Evolutionary conservation across 1,140 invertebrate genomes (phyloP), one percentile per base, ranked within the genome.

Genomic region (Pseudomyrmex sp.): DNA sequence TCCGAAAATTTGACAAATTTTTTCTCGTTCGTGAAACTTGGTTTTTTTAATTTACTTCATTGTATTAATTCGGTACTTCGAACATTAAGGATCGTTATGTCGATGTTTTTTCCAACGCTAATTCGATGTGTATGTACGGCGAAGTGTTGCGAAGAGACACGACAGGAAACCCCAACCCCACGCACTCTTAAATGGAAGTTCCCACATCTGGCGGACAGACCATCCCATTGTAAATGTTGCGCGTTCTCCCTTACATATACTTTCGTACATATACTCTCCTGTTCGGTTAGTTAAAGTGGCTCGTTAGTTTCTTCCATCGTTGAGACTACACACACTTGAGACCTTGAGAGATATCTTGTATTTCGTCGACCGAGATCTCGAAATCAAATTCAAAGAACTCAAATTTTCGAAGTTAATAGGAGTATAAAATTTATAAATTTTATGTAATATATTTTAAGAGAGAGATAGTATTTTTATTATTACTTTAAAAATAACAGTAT

Each of bases 181-280:
- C 35, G 15, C 10, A 1, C 18, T 59, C 59, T 77, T 58, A 74
- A 70, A 84, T 62, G 73, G 62, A 74, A 69, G 56, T 10, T 69
- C 48, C 20, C 68, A 52, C 85, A 87, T 88, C 85, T 88, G 85
- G 85, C 61, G 46, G 68, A 79, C 69, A 84, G 68, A 56, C 68
- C 58, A 26, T 56, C 70, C 46, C 54, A 68, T 88, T 87, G 85
- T 83, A 84, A 87, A 77, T 56, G 68, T 69, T 18, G 26, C 77
- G 18, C 77, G 35, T 74, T 26, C 83, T 69, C 65, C 59, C n/a
- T 65, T 54, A 26, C 26, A 26, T 26, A 26, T 26, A 26, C 26
- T 26, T 26, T 26, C 23, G 58, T 52, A 35, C 35, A 54, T n/a
- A 20, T n/a, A n/a, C 35, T 18, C 54, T 35, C 8, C 56, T 15